These are phyloP conservation scores for Molanna angustata DNA, from an alignment of 2,888 invertebrate genomes.

Conservation along the genomic window DNA sequence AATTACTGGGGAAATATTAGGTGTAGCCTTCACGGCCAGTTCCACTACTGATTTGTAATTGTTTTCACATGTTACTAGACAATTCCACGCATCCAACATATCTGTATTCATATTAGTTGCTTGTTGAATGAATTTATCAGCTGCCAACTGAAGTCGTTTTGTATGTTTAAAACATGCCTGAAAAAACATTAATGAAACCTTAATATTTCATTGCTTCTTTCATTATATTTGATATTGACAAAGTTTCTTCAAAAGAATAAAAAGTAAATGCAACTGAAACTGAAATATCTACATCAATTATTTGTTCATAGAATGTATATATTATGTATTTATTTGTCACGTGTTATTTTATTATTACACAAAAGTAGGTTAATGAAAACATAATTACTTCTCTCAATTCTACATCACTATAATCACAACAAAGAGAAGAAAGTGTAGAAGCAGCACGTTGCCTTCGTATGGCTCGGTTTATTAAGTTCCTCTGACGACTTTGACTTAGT, in stretches of 20 bases:
- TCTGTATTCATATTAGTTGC: constrained; percentile 42
- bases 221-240: no score
- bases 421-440: constrained; percentile 18
- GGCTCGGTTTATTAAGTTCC: constrained; percentile 18
- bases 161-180: constrained; percentile 49
- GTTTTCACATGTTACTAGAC: constrained; percentile 41
- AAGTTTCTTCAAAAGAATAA: no score
- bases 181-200: no score
- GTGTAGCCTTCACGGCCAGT: constrained; percentile 40
- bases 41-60: constrained; percentile 39
- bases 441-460: constrained; percentile 18
- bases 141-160: constrained; percentile 46
- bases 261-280: no score
- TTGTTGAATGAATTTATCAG: constrained; percentile 44
- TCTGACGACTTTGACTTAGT: constrained; percentile 11
- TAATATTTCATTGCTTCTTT: no score
- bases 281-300: no score
- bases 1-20: constrained; percentile 40
- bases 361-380: no score
- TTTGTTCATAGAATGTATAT: no score
- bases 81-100: constrained; percentile 36
- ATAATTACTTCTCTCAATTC: constrained; percentile 25
- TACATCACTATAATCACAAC: constrained; percentile 16
- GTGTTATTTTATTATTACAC: no score
- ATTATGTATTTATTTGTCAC: no score